Percentiles rank a stretch among this genome's conserved stretches.
phyloP scores from a whole-genome alignment of 2,797 vertebrate species.

The Crax fasciolata region DNA sequence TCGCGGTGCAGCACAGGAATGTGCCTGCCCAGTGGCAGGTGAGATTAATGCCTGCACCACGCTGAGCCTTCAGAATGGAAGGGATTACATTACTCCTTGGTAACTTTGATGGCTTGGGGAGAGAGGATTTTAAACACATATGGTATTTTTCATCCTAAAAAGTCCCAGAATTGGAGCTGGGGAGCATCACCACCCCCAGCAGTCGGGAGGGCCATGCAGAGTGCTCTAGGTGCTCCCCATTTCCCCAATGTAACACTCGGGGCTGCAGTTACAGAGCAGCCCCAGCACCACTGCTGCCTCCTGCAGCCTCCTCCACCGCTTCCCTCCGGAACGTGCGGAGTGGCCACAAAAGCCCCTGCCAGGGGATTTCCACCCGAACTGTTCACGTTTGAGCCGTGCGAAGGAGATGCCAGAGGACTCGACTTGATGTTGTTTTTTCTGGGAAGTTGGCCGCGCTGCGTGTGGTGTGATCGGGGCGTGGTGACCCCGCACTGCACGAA shows the following conservation, averaged over 20 bases:
- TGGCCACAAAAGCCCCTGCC: constrained; percentile 20
- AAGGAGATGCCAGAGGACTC: neutral
- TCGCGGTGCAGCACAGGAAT: neutral
- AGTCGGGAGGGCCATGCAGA: neutral
- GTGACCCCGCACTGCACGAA: neutral
- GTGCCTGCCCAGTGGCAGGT: neutral
- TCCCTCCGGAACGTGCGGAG: neutral
- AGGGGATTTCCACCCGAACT: constrained; percentile 56
- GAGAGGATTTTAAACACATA: neutral
- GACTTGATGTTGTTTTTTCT: neutral
- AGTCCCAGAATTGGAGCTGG: neutral
- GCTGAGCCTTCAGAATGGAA: neutral
- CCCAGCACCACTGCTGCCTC: neutral
- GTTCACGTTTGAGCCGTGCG: neutral
- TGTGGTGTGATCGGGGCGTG: constrained; percentile 46
- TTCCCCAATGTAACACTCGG: neutral
- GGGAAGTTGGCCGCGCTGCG: neutral
- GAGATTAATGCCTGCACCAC: neutral
- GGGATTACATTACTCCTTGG: neutral
- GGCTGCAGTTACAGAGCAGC: neutral
- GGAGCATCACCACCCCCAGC: fast-evolving
- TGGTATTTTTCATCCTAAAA: neutral
- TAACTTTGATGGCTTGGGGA: neutral
- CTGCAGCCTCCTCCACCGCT: neutral
- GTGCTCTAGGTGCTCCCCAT: fast-evolving